Conservation (phyloP, 2,113 vertebrate genomes). For the Malurus alboscapulatus region DNA sequence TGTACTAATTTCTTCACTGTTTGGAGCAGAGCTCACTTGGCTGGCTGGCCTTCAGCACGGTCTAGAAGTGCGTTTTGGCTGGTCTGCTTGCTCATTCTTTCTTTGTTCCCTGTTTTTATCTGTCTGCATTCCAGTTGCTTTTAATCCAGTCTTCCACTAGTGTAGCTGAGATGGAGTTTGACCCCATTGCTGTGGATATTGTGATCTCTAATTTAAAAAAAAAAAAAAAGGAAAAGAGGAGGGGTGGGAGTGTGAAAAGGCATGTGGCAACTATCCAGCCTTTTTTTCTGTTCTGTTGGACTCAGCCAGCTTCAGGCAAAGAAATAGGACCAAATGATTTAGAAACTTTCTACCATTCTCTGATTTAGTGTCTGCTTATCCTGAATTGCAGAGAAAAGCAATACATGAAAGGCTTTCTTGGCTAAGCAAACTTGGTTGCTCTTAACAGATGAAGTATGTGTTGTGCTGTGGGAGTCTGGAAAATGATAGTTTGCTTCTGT, state of each 20-base stretch:
- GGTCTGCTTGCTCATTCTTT: not conserved
- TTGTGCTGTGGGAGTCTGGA: not conserved
- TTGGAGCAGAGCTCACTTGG: not conserved
- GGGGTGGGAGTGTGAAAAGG: too few relatives aligned
- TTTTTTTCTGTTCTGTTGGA: not conserved
- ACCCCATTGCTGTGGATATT: not conserved
- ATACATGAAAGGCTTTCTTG: not conserved
- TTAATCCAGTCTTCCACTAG: not conserved
- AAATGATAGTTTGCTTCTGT: not conserved
- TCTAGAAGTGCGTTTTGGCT: not conserved
- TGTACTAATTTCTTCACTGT: not conserved
- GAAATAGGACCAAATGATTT: not conserved
- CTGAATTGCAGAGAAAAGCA: not conserved
- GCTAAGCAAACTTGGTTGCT: not conserved
- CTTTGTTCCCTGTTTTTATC: conserved; percentile 12
- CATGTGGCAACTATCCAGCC: not conserved
- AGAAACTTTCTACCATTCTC: not conserved
- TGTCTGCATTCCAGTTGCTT: conserved; percentile 19
- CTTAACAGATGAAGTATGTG: not conserved
- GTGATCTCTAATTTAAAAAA: not conserved
- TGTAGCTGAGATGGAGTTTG: not conserved
- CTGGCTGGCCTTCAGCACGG: not conserved
- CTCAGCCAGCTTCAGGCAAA: not conserved
- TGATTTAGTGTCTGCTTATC: not conserved
- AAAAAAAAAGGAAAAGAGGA: not conserved